Conservation (phyloP, 2,113 vertebrate species). For the Mungos mungo region DNA sequence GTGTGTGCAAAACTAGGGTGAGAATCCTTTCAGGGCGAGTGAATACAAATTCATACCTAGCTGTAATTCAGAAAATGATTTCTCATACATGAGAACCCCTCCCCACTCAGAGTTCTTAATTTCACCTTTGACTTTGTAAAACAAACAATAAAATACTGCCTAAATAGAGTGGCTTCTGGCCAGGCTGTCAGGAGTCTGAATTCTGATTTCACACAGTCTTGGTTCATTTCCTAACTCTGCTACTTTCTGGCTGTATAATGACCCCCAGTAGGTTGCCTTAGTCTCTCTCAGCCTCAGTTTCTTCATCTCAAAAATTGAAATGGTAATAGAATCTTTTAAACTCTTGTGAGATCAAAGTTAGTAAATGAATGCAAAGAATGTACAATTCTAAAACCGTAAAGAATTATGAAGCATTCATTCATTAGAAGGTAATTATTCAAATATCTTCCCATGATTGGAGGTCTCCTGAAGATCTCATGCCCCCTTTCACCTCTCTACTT, state of each 20-base stretch:
- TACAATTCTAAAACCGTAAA: not conserved
- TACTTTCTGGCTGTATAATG: not conserved
- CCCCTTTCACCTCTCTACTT: not conserved
- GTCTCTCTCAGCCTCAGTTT: not conserved
- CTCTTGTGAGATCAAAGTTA: not conserved
- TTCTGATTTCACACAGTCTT: not conserved
- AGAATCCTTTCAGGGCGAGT: not conserved
- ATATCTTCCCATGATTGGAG: not conserved
- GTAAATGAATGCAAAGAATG: not conserved
- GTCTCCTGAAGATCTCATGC: not conserved
- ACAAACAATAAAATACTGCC: not conserved
- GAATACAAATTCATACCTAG: not conserved
- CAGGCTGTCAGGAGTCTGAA: not conserved
- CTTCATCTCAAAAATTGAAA: not conserved
- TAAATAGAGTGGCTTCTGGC: not conserved
- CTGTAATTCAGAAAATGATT: not conserved
- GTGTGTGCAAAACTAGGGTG: slow-evolving; percentile 48
- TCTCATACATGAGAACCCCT: not conserved
- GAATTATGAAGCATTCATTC: not conserved
- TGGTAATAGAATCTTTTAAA: not conserved
- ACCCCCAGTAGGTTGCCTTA: not conserved
- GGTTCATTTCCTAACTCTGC: not conserved
- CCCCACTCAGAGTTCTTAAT: not conserved
- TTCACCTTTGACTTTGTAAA: not conserved
- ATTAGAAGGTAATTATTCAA: not conserved